Base-by-base conservation (phyloP, 2,797 vertebrate species). In the Cottoperca gobio region DNA sequence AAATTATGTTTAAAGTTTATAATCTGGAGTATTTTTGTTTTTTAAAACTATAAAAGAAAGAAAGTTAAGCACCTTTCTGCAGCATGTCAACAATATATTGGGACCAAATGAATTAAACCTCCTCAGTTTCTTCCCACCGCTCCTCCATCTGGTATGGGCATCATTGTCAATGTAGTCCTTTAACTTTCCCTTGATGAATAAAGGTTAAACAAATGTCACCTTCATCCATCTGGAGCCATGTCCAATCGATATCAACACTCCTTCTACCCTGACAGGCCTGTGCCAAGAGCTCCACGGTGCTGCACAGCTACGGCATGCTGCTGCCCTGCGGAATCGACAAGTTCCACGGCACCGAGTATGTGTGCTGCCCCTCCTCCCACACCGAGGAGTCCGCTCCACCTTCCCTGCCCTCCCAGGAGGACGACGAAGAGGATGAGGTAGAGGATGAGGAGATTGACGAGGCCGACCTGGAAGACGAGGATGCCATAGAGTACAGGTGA, bases 301-400 rank as follows among this genome's bases (percentile, higher is more conserved):
- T 99, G 63, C 96, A 98, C 90, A 97, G 96, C 91, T 99, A 98
- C 0, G 97, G 97, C 60, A 99, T 99, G 96, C 93, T 99, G 86
- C 94, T 98, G 75, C 98, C 98, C 58, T 99, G 98, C 0, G 97
- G 96, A 17, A 95, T 98, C 0, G 96, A 99, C 92, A 95, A 96
- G 92, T 99, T 99, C 94, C 95, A 95, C 0, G 98, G 98, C 69
- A 98, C 97, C 0, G 98, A 99, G 57, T 99, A 98, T 0, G 98
- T 99, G 0, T 99, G 98, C 91, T 99, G 98, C 89, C 97, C 97
- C 5, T 62, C 96, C 17, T 85, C 95, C 6, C 96, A 88, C 45
- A 9, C 48, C 0, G 91, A 68, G 45, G 93, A 93, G 43, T 40
- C 88, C 0, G 62, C 74, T 5, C 75, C 79, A 13, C 95, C 96